Evolutionary conservation across 2,113 vertebrate genomes (phyloP).

Genomic region (Cyphotilapia sp.): DNA sequence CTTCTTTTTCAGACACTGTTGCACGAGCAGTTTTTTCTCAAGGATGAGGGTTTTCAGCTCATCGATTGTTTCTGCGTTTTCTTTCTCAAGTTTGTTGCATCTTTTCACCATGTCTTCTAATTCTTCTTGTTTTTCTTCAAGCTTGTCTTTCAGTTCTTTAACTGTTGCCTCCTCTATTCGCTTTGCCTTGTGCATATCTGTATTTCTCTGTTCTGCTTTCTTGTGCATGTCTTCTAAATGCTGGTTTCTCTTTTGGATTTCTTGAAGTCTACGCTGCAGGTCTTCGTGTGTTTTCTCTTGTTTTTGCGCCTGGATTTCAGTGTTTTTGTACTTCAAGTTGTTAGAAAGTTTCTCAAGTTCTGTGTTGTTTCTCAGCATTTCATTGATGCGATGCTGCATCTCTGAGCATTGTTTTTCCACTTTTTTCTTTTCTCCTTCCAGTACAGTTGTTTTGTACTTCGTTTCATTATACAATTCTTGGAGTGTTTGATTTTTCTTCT

Average conservation of each 20-base stretch:
- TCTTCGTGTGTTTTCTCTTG: accelerated
- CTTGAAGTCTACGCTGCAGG: background rate
- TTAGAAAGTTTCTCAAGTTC: background rate
- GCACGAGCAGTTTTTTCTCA: accelerated
- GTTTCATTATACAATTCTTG: background rate
- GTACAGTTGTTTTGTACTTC: background rate
- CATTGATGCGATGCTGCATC: background rate
- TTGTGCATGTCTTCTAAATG: background rate
- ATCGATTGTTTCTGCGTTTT: accelerated
- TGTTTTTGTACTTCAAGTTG: background rate
- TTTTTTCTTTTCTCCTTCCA: background rate
- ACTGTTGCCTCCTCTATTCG: background rate
- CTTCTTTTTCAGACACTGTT: background rate
- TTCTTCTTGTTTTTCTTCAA: background rate
- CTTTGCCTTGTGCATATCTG: background rate
- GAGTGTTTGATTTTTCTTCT: background rate
- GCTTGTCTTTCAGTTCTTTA: background rate
- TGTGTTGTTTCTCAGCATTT: background rate
- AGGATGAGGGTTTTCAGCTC: accelerated
- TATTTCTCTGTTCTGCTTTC: background rate
- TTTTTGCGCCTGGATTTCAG: background rate
- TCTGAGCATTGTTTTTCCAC: background rate
- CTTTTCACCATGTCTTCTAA: accelerated
- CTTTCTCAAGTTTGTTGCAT: background rate
- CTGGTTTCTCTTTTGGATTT: background rate